These are phyloP conservation scores for Hypomecis punctinalis DNA, from an alignment of 2,888 invertebrate genomes.

Conservation along the genomic window DNA sequence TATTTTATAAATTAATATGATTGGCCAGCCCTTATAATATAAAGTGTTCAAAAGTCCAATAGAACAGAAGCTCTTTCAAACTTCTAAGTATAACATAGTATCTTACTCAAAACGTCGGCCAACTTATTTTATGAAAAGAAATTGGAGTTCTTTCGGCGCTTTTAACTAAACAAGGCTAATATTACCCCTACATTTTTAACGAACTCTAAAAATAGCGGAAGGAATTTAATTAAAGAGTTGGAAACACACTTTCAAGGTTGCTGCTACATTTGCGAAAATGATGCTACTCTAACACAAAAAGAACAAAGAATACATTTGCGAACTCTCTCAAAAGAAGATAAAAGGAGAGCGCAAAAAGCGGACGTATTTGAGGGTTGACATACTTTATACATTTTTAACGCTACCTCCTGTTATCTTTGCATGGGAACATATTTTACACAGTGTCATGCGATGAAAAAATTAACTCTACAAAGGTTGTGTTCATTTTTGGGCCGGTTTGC, in stretches of 20 bases:
- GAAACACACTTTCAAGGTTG: constrained; percentile 19
- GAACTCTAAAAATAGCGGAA: constrained; percentile 1
- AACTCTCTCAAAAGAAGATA: constrained; percentile 35
- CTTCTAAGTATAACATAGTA: too few relatives aligned
- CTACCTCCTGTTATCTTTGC: constrained; percentile 30
- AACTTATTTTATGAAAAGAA: too few relatives aligned
- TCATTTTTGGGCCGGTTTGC: background rate
- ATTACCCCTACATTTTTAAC: constrained; percentile 8
- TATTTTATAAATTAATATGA: too few relatives aligned
- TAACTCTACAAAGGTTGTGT: background rate
- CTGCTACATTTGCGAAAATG: constrained; percentile 20
- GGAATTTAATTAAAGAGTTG: constrained; percentile 22
- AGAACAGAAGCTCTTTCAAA: too few relatives aligned
- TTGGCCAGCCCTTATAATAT: too few relatives aligned
- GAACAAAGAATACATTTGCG: constrained; percentile 36
- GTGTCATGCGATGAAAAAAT: constrained; percentile 10
- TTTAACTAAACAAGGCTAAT: background rate
- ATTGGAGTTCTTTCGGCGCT: background rate
- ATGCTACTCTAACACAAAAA: constrained; percentile 25
- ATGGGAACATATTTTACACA: constrained; percentile 14
- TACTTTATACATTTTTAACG: constrained; percentile 35
- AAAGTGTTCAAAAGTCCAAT: too few relatives aligned
- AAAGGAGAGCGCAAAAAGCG: constrained; percentile 33
- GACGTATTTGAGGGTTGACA: constrained; percentile 29
- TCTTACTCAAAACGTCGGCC: too few relatives aligned